phyloP scores from a whole-genome alignment of 1,140 invertebrate genomes.

The Arion vulgaris region DNA sequence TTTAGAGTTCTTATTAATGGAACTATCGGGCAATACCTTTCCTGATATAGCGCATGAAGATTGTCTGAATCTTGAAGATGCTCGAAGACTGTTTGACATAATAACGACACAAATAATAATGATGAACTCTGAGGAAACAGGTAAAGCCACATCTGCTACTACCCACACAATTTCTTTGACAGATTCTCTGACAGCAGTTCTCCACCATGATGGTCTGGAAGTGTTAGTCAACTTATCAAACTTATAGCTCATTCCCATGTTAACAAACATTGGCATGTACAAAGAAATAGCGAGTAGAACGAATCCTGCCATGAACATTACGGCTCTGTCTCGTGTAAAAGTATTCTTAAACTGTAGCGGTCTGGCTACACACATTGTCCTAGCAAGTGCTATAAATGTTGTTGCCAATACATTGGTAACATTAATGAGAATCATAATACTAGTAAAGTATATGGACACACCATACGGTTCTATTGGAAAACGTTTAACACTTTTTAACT shows the following conservation, averaged over 20 bases:
- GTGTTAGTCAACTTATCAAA: too few species aligned
- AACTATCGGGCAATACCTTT: too few species aligned
- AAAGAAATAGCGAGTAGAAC: background rate
- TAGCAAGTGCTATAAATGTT: background rate
- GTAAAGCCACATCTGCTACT: background rate
- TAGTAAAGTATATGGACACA: too few species aligned
- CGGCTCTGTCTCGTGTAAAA: background rate
- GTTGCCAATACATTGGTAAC: background rate
- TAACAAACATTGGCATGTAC: background rate
- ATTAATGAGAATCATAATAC: too few species aligned
- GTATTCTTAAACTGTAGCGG: background rate
- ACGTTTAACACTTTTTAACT: too few species aligned
- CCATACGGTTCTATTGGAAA: too few species aligned
- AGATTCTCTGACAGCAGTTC: too few species aligned
- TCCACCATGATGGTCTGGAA: too few species aligned
- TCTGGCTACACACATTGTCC: background rate
- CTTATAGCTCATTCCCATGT: background rate
- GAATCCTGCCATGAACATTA: background rate
- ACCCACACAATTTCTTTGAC: too few species aligned
- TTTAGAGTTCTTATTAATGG: too few species aligned
- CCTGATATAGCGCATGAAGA: background rate
- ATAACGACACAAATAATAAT: too few species aligned
- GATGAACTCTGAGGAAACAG: background rate
- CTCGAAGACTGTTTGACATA: background rate
- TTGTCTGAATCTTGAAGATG: background rate